phyloP scores from a whole-genome alignment of 2,113 vertebrate genomes.

The Ptyas mucosa region DNA sequence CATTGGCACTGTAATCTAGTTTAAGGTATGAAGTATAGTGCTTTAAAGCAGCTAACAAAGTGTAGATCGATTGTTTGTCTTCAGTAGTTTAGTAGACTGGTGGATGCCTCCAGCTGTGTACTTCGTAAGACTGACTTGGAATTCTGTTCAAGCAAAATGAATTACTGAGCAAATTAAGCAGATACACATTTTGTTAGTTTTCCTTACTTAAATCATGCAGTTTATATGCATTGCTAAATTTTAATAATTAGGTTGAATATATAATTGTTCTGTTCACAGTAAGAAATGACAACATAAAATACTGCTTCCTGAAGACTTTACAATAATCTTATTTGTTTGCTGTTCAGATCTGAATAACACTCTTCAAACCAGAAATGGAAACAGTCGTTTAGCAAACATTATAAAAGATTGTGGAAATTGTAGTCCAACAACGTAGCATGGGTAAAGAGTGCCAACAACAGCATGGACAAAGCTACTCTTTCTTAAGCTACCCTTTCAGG shows the following conservation, averaged over 20 bases:
- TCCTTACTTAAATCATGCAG: neutral
- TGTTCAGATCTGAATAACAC: neutral
- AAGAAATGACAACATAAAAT: neutral
- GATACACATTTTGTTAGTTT: neutral
- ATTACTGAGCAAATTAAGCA: neutral
- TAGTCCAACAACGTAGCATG: neutral
- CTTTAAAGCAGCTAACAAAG: neutral
- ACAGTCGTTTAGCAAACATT: neutral
- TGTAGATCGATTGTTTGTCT: neutral
- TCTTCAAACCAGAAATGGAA: neutral
- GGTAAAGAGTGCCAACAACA: neutral
- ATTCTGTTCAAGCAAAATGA: neutral
- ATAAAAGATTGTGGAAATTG: neutral
- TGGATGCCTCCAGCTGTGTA: neutral
- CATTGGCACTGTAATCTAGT: neutral
- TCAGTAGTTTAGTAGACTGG: neutral
- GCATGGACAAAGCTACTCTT: neutral
- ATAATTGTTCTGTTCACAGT: neutral
- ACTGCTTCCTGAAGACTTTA: neutral
- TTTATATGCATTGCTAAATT: neutral
- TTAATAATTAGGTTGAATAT: neutral
- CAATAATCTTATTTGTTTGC: neutral
- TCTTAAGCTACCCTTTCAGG: neutral
- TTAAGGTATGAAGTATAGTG: neutral
- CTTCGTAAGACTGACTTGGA: neutral